A percentile compares a stretch with the other conserved stretches of the same genome.
phyloP scores from a whole-genome alignment of 1,140 invertebrate species.

The Temnothorax longispinosus region DNA sequence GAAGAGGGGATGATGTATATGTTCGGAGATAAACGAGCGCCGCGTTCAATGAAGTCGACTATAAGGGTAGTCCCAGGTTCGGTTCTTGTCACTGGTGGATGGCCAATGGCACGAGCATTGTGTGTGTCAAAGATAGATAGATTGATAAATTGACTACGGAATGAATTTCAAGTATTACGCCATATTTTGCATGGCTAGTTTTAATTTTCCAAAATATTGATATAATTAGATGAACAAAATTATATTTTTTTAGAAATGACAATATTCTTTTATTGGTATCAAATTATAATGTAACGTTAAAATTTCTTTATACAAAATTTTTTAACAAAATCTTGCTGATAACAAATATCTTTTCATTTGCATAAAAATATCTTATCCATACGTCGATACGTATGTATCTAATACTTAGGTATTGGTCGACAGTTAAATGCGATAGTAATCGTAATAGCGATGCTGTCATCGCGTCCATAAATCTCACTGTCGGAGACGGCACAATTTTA shows the following conservation, averaged over 20 bases:
- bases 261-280: neutral
- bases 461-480: constrained; percentile 71
- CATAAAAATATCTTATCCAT: neutral
- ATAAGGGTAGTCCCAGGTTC: constrained; percentile 74
- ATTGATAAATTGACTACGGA: constrained; percentile 36
- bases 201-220: neutral
- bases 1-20: constrained; percentile 75
- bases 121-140: constrained; percentile 40
- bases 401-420: constrained; percentile 6
- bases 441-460: constrained; percentile 75
- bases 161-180: constrained; percentile 71
- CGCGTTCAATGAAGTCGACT: constrained; percentile 80
- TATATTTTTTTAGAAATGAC: neutral
- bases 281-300: neutral
- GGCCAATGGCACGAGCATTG: constrained; percentile 21
- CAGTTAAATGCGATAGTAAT: constrained; percentile 64
- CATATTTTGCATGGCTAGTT: constrained; percentile 38
- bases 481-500: constrained; percentile 76
- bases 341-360: constrained; percentile 11
- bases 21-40: constrained; percentile 77
- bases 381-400: neutral
- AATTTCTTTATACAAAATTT: neutral
- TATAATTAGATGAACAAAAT: neutral
- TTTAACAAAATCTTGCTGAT: neutral
- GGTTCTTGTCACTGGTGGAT: constrained; percentile 50